A percentile compares a stretch with the other conserved stretches of the same genome.
phyloP scores from a whole-genome alignment of 2,797 vertebrate genomes.

The Anniella stebbinsi region DNA sequence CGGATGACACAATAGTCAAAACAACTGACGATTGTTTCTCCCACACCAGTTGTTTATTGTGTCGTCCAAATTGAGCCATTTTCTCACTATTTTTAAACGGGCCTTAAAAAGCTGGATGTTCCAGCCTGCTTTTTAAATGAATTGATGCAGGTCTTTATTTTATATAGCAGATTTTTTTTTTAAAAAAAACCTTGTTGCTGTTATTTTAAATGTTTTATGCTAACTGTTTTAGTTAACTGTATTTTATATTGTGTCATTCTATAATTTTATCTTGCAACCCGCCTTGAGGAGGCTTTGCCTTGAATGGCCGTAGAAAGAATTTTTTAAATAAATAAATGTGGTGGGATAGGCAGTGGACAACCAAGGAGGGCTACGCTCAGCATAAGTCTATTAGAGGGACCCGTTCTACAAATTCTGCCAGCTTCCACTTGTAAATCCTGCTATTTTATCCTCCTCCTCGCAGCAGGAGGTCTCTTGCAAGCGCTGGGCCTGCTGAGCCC shows the following conservation, averaged over 20 bases:
- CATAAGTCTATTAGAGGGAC: neutral
- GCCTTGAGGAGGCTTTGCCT: neutral
- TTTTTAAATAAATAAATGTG: neutral
- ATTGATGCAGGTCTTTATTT: neutral
- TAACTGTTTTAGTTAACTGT: neutral
- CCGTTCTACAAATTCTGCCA: neutral
- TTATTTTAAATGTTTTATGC: neutral
- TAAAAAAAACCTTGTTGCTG: neutral
- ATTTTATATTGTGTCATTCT: neutral
- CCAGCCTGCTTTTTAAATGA: neutral
- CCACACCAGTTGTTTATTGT: too few species aligned
- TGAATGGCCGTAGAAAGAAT: neutral
- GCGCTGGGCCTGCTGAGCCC: neutral
- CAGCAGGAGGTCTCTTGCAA: neutral
- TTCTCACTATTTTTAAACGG: neutral
- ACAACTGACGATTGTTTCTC: too few species aligned
- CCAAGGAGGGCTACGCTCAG: too few species aligned
- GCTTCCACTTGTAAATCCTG: neutral
- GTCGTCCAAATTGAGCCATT: too few species aligned
- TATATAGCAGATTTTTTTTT: neutral
- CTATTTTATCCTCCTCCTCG: neutral
- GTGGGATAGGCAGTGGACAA: too few species aligned
- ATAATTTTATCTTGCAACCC: neutral
- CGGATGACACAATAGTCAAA: too few species aligned
- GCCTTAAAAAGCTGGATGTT: neutral